Base-by-base conservation (phyloP, 2,888 invertebrate species). In the Patella caerulea region DNA sequence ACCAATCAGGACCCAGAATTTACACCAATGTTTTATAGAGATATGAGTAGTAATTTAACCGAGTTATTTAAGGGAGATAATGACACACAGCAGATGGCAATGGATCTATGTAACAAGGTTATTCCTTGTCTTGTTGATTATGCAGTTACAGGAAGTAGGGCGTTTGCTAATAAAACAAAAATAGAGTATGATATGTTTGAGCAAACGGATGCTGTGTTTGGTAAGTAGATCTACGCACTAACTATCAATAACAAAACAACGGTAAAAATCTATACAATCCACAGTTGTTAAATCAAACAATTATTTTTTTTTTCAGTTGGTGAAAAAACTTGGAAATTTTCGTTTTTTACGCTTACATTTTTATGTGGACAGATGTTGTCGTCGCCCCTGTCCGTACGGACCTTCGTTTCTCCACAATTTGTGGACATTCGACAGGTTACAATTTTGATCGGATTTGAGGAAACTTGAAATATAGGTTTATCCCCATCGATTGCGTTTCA, bases 1-100 rank as follows among this genome's bases (percentile, higher is more conserved):
- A 73, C 59, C 34, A 77, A 73, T 54, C 74, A 79, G 53, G 45
- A 77, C 55, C 73, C 24, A 14, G 45, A 19, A 17, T 79, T 79
- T 74, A 59, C 56, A 9, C 79, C 79, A 5, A 65, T 77, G n/a
- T 79, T 72, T 19, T 65, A 65, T 14, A 3, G 19, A 65, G 65
- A 65, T 65, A 75, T 29, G 24, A 71, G 55, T 45, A 12, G 12
- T 54, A 71, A 19, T n/a, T 71, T 70, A n/a, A 71, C 45, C 11
- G 55, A 34, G 24, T 45, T 75, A 15, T 75, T 34, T 19, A 9
- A 29, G 5, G 71, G 55, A n/a, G 70, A 75, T 29, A 17, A 19
- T 3, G 71, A 19, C 3, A 52, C 55, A 15, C 17, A 9, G 5
- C 52, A 53, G 14, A 17, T 54, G 14, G 69, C 29, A 7, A 54